These are phyloP conservation scores for Pristionchus exspectatus DNA, from an alignment of 2,888 invertebrate species.

Conservation along the genomic window DNA sequence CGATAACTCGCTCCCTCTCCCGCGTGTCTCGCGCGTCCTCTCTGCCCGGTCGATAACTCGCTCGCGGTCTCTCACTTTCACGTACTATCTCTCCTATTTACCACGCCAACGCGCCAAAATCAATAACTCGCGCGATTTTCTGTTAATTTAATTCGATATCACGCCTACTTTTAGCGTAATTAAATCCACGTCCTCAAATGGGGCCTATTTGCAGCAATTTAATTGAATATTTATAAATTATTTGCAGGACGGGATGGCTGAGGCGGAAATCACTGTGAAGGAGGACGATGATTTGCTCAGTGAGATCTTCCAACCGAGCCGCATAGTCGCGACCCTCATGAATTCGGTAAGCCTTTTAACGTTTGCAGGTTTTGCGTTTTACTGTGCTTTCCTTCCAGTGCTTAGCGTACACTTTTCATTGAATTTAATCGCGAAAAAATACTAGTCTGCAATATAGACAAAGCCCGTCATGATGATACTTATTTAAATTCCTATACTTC, in stretches of 20 bases:
- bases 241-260: neutral
- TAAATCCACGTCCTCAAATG: neutral
- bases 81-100: neutral
- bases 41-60: constrained; percentile 35
- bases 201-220: neutral
- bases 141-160: neutral
- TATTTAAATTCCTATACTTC: neutral
- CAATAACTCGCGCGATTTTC: neutral
- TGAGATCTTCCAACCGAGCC: neutral
- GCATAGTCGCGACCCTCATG: no score
- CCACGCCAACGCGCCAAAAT: neutral
- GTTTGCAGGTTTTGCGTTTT: no score
- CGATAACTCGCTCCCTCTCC: neutral
- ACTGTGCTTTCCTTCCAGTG: no score
- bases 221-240: neutral
- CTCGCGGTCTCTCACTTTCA: neutral
- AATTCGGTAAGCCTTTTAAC: neutral
- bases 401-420: no score
- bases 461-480: neutral
- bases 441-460: no score
- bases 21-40: neutral
- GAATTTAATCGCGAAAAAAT: no score
- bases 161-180: neutral
- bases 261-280: constrained; percentile 19
- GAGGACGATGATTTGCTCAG: constrained; percentile 26